These are phyloP conservation scores for Fregata magnificens DNA, from an alignment of 2,113 vertebrate genomes.

Conservation along the genomic window DNA sequence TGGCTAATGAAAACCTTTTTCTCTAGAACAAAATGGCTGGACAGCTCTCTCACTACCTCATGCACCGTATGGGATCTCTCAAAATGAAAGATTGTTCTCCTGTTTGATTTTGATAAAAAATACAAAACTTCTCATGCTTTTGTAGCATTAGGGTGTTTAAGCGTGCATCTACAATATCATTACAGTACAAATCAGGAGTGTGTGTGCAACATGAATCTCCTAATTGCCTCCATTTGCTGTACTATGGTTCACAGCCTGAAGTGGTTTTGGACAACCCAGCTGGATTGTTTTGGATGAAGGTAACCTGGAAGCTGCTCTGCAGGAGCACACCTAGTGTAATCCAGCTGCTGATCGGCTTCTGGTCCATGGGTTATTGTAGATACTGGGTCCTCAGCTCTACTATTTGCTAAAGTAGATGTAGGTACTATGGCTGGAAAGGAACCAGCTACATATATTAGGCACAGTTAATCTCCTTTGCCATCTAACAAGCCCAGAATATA, in stretches of 20 bases:
- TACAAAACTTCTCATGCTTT: neutral
- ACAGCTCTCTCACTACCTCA: neutral
- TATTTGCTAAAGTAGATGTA: neutral
- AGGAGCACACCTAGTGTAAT: neutral
- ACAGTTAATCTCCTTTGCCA: neutral
- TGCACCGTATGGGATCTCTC: neutral
- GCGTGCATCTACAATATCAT: neutral
- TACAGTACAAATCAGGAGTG: neutral
- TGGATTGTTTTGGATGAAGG: neutral
- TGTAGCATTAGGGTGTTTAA: neutral
- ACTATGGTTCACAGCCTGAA: neutral
- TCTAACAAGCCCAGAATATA: neutral
- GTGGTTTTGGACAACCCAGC: neutral
- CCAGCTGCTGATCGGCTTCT: neutral
- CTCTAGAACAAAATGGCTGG: neutral
- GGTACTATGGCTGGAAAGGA: neutral
- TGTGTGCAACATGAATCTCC: neutral
- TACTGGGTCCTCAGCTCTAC: neutral
- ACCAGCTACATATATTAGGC: neutral
- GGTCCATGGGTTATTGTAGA: neutral
- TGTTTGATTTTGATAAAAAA: neutral
- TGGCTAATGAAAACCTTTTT: neutral
- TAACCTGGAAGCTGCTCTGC: neutral
- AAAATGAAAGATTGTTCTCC: neutral
- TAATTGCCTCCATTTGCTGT: neutral